Percentiles rank a stretch among this genome's conserved stretches.
Conservation (phyloP, 2,113 vertebrate species). For the Eolophus roseicapilla region DNA sequence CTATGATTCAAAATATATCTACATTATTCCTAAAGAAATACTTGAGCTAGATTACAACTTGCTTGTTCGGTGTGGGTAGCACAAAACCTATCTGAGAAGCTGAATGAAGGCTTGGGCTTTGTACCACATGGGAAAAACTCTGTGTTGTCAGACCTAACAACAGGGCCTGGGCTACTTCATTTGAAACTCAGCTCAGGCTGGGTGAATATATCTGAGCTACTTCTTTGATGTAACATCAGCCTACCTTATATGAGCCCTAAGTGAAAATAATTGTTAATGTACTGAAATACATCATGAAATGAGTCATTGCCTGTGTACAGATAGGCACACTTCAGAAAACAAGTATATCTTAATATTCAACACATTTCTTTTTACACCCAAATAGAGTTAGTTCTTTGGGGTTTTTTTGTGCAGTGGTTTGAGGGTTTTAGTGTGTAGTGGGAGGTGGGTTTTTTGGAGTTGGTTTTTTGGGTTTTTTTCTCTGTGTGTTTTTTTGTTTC, state of each 20-base stretch:
- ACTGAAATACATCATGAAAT: background rate
- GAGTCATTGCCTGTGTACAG: background rate
- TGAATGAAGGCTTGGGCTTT: background rate
- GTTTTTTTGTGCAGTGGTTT: background rate
- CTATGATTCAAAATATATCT: background rate
- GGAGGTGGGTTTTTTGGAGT: background rate
- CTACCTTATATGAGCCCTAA: background rate
- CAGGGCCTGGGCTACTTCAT: background rate
- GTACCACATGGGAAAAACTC: background rate
- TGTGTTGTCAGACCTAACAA: background rate
- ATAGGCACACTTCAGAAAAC: background rate
- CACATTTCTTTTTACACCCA: background rate
- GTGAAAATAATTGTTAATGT: background rate
- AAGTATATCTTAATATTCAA: background rate
- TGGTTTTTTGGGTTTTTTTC: background rate
- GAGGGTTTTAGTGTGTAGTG: background rate
- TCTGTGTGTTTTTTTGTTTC: background rate
- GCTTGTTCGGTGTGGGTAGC: background rate
- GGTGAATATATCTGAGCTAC: background rate
- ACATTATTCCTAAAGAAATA: background rate
- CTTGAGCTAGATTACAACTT: background rate
- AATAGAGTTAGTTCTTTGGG: background rate
- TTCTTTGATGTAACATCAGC: background rate
- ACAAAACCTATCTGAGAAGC: background rate
- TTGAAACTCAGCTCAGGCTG: background rate